Evolutionary conservation across 2,113 vertebrate genomes (phyloP).

Genomic region (Sylvicapra grimmia): DNA sequence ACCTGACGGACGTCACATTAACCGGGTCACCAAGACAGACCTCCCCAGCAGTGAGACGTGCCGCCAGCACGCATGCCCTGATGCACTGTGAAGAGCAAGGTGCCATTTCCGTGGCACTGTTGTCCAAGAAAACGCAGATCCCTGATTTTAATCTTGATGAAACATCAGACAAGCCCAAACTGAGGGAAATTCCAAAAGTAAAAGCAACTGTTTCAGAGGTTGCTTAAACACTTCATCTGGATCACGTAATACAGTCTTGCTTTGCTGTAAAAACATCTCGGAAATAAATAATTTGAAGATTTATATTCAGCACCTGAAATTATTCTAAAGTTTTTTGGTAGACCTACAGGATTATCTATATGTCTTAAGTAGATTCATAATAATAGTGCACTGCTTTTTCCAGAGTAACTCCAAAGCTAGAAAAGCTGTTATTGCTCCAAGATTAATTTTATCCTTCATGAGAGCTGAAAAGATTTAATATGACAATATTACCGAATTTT

Average conservation of each 20-base stretch:
- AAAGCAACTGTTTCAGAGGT: background rate
- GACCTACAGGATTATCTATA: background rate
- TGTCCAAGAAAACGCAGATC: accelerated
- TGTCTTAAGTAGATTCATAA: background rate
- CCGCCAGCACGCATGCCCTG: background rate
- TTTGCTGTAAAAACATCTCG: background rate
- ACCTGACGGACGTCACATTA: background rate
- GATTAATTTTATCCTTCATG: conserved; percentile 4
- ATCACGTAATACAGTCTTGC: background rate
- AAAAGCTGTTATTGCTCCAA: background rate
- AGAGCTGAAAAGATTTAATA: background rate
- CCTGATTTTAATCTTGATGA: background rate
- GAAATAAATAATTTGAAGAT: background rate
- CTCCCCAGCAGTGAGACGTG: background rate
- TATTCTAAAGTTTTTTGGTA: background rate
- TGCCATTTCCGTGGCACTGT: accelerated
- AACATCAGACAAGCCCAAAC: background rate
- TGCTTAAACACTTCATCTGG: background rate
- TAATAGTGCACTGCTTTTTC: background rate
- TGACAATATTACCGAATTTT: background rate
- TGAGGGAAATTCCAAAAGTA: background rate
- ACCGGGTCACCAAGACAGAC: background rate
- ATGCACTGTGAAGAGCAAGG: no score
- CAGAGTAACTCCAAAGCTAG: background rate
- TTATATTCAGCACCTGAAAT: background rate